Base-by-base conservation (phyloP, 2,888 invertebrate species). In the Eugnorisma glareosa region DNA sequence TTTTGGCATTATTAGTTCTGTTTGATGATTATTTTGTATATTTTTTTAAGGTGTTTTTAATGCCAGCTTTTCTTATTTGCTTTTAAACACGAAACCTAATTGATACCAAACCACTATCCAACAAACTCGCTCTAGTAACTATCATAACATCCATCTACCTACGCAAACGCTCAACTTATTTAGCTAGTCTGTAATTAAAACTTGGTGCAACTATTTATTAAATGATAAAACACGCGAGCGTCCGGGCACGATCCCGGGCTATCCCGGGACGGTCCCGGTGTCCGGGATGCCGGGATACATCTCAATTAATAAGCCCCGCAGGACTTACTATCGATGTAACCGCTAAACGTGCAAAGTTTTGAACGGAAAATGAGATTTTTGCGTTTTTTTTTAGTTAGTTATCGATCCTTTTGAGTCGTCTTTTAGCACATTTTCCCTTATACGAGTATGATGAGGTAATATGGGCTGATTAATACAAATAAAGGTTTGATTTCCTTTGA, bases 151-250 rank as follows among this genome's bases (percentile, higher is more conserved):
- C 11, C 1, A 76, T 54, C 35, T 28, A 77, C 13, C 18, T 28
- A 77, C 8, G 5, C 43, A 85, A 85, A 72, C 64, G 51, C 8
- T 28, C 35, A 67, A 67, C 77, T 59, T 59, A 57, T 72, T 69
- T 70, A 31, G 40, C 37, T 15, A 83, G 69, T 21, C 69, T n/a
- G 66, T 86, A 87, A 80, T 87, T 84, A 87, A 86, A 84, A 84
- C 85, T 84, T 87, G 40, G 54, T 73, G 67, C 81, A 84, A 84
- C 66, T 86, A 86, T 83, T 83, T 83, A 86, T 84, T 84, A 84
- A 87, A 87, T 84, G 81, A 84, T 84, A 73, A 86, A 79, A 84
- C 87, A 84, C 85, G 48, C 51, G 35, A 51, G 81, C 78, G 75
- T 79, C 73, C 75, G 54, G 48, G 51, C 72, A 63, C 66, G 70